Base-by-base conservation (phyloP, 2,113 vertebrate genomes). In the Euleptes europaea region DNA sequence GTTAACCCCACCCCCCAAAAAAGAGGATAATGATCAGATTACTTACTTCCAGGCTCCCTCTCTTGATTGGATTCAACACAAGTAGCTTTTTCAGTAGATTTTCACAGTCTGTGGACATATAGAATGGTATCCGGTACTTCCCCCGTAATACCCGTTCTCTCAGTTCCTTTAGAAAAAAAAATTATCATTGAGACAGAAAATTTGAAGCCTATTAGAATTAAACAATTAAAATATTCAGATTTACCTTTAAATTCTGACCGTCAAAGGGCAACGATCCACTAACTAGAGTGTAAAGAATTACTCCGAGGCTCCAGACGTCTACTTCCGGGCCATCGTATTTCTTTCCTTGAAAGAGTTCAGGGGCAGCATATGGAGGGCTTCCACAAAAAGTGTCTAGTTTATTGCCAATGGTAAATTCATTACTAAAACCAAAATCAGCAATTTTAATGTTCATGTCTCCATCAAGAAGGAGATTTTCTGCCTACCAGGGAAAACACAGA, bases 361-460 rank as follows among this genome's bases (percentile, higher is more conserved):
- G 98, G 31, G 98, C 98, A 0, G 98, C 98, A 0, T 99, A 99
- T 5, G 98, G 98, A 0, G 98, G 98, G 84, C 98, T 99, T 87
- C 98, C 98, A 85, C 98, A 99, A 95, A 99, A 99, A 0, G 98
- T 99, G 96, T 99, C 98, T 96, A 99, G 94, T 94, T 99, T 99
- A 88, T 97, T 99, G 87, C 98, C 98, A 3, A 98, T 96, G 0
- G 97, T 99, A 95, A 99, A 99, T 95, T 99, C 98, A 0, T 99
- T 99, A 94, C 98, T 99, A 97, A 99, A 99, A 90, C 98, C 98
- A 93, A 99, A 99, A 95, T 99, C 98, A 5, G 98, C 98, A 77
- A 99, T 99, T 97, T 99, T 99, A 93, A 99, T 99, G 95, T 99
- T 99, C 98, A 99, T 99, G 83, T 99, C 98, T 76, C 97, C 97